These are phyloP conservation scores for Lasiurus cinereus DNA, from an alignment of 2,113 vertebrate genomes.

Conservation along the genomic window DNA sequence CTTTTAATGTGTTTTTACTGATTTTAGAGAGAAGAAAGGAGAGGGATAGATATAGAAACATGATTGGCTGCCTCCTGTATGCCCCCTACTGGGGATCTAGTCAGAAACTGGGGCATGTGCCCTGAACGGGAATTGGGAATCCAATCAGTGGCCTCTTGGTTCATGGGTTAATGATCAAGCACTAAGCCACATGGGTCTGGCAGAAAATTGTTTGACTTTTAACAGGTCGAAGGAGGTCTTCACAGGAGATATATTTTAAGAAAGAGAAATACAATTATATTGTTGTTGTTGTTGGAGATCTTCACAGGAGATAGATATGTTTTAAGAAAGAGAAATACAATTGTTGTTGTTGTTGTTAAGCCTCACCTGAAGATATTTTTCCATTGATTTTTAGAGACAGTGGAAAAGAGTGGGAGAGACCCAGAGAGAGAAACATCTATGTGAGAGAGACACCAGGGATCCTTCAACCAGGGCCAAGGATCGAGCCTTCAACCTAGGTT, in stretches of 20 bases:
- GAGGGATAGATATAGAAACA: too few species aligned
- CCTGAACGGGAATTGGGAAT: too few species aligned
- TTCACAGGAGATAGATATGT: not conserved
- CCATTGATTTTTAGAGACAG: not conserved
- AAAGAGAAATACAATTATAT: conserved; percentile 6
- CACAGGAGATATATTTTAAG: not conserved
- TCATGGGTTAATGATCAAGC: too few species aligned
- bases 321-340: conserved; percentile 32
- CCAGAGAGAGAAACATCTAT: not conserved
- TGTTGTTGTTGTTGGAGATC: not conserved
- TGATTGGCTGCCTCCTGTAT: too few species aligned
- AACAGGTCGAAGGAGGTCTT: not conserved
- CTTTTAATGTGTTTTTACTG: too few species aligned
- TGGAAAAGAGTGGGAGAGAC: too few species aligned
- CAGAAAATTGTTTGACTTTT: conserved; percentile 25
- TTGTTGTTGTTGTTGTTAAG: not conserved
- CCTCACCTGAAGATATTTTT: not conserved
- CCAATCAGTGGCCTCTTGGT: too few species aligned
- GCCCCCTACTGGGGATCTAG: too few species aligned
- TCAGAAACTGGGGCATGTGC: too few species aligned
- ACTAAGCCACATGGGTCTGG: not conserved
- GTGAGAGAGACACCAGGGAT: not conserved
- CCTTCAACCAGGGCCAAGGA: not conserved
- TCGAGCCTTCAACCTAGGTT: not conserved
- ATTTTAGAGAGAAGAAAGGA: too few species aligned